phyloP scores from a whole-genome alignment of 1,140 invertebrate genomes.

The Bombus affinis region DNA sequence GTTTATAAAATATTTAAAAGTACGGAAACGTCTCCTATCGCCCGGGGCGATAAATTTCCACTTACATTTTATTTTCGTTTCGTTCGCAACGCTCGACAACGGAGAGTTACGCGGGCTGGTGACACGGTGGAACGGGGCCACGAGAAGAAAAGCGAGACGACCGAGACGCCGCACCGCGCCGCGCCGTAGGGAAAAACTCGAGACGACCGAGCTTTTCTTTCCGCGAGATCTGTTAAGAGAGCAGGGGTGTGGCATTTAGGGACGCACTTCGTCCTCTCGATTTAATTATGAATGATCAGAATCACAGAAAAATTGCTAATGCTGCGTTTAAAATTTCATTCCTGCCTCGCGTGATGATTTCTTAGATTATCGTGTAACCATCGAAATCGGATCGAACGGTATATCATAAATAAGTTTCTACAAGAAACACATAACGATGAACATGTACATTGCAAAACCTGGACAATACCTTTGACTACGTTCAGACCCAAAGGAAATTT shows the following conservation, averaged over 20 bases:
- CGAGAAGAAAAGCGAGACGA: conserved; percentile 49
- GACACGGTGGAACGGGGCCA: conserved; percentile 45
- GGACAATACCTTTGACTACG: background rate
- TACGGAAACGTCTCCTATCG: conserved; percentile 83
- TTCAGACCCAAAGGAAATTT: background rate
- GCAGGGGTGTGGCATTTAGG: conserved; percentile 34
- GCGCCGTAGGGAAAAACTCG: conserved; percentile 59
- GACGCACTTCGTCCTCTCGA: conserved; percentile 17
- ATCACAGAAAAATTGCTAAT: conserved; percentile 6
- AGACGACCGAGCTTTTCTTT: conserved; percentile 57
- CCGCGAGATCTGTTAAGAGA: conserved; percentile 36
- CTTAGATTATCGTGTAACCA: background rate
- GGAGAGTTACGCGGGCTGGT: conserved; percentile 64
- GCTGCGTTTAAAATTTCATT: background rate
- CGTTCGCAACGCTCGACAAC: conserved; percentile 75
- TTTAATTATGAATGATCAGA: conserved; percentile 36
- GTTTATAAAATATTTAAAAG: conserved; percentile 84
- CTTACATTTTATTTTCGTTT: conserved; percentile 83
- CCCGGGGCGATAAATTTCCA: conserved; percentile 82
- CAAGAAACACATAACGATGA: too few species aligned
- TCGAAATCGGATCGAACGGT: too few species aligned
- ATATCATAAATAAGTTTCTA: too few species aligned
- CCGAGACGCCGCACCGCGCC: conserved; percentile 16
- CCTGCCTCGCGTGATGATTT: background rate
- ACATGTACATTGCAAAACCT: background rate